These are phyloP conservation scores for Plectropomus leopardus DNA, from an alignment of 2,113 vertebrate species.

Conservation along the genomic window DNA sequence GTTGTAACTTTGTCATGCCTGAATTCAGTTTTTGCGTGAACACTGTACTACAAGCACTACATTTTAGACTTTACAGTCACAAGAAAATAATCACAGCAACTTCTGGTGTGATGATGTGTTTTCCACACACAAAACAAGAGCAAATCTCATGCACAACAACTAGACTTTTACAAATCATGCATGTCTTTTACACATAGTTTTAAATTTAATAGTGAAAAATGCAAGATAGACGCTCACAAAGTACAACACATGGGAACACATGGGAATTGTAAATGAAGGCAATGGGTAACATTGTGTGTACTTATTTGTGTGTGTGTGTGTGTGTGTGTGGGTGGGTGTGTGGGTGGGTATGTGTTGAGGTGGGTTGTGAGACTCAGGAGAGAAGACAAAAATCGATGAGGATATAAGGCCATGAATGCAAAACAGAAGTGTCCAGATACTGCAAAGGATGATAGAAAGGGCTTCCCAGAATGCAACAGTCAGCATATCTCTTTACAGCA, in stretches of 20 bases:
- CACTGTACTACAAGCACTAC: too few relatives aligned
- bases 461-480: slow-evolving; percentile 30
- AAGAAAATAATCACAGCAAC: not conserved
- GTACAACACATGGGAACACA: not conserved
- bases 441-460: slow-evolving; percentile 19
- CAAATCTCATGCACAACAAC: not conserved
- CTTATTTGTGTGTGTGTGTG: slow-evolving; percentile 3
- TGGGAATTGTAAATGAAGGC: slow-evolving; percentile 21
- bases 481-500: slow-evolving; percentile 31
- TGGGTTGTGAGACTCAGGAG: slow-evolving; percentile 3
- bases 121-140: not conserved
- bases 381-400: slow-evolving; percentile 65
- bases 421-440: slow-evolving; percentile 56
- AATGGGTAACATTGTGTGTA: too few relatives aligned
- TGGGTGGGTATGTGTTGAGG: slow-evolving; percentile 1
- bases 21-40: not conserved
- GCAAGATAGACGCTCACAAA: not conserved
- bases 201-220: not conserved
- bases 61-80: too few relatives aligned
- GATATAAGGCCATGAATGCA: slow-evolving; percentile 65
- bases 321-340: slow-evolving; percentile 14
- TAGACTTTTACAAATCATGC: not conserved
- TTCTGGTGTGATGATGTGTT: not conserved
- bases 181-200: not conserved
- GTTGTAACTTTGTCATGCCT: not conserved